These are phyloP conservation scores for Ceyx cyanopectus DNA, from an alignment of 2,113 vertebrate species.

Conservation along the genomic window DNA sequence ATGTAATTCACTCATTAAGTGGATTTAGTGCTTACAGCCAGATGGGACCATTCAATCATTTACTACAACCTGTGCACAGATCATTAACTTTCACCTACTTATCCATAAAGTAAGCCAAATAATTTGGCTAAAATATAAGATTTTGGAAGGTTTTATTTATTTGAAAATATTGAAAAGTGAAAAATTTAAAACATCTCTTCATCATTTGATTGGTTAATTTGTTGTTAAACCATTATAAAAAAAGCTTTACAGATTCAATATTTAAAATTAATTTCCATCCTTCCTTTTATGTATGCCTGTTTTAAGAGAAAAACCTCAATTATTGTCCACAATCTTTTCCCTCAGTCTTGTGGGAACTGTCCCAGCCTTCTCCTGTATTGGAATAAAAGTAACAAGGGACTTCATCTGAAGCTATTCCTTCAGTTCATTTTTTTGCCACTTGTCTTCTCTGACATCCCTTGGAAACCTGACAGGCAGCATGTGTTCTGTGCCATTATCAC, in stretches of 20 bases:
- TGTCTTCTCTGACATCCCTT: neutral
- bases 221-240: neutral
- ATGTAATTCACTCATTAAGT: neutral
- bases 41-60: neutral
- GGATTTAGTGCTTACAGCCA: neutral
- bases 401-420: neutral
- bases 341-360: neutral
- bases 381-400: neutral
- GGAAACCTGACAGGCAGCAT: neutral
- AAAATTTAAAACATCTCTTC: neutral
- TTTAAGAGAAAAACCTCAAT: neutral
- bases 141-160: neutral
- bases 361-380: neutral
- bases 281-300: rapidly evolving
- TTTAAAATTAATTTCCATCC: neutral
- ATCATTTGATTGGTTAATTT: neutral
- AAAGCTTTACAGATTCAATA: neutral
- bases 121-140: neutral
- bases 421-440: neutral
- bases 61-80: neutral
- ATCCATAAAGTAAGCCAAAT: neutral
- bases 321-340: neutral
- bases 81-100: neutral
- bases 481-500: neutral
- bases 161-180: neutral